A percentile compares a stretch with the other conserved stretches of the same genome.
Evolutionary conservation across 1,140 invertebrate species (phyloP).

Genomic region (Drosophila melanica): DNA sequence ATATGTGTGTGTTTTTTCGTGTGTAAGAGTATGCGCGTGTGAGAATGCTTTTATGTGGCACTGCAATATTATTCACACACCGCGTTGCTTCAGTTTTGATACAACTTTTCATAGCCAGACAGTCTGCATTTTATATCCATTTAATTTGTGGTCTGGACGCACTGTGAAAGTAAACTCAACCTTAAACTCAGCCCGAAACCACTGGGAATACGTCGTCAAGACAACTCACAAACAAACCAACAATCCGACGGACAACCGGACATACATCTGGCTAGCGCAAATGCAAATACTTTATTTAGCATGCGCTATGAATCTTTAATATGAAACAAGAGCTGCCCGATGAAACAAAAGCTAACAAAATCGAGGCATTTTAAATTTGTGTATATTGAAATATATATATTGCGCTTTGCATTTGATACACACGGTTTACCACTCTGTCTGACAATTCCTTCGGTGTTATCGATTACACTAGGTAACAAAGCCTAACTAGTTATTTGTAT

Average conservation of each 20-base stretch:
- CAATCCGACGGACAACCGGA: not conserved
- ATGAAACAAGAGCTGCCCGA: constrained; percentile 13
- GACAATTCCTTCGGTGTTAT: no score
- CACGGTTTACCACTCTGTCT: not conserved
- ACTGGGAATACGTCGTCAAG: constrained; percentile 40
- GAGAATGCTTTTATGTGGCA: constrained; percentile 35
- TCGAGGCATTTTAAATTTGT: constrained; percentile 26
- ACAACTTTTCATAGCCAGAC: constrained; percentile 3
- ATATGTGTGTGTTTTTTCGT: not conserved
- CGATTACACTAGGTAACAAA: no score
- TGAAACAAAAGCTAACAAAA: constrained; percentile 28
- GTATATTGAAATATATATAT: constrained; percentile 12
- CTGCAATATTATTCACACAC: constrained; percentile 49
- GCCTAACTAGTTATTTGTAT: no score
- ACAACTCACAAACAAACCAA: constrained; percentile 14
- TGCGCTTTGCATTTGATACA: no score
- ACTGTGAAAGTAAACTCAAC: constrained; percentile 1
- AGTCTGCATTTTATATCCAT: constrained; percentile 72
- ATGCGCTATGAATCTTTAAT: constrained; percentile 49
- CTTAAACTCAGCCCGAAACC: constrained; percentile 16
- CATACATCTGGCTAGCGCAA: not conserved
- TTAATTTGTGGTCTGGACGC: constrained; percentile 63
- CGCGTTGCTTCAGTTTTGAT: constrained; percentile 14
- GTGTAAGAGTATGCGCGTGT: constrained; percentile 16
- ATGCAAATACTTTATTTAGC: constrained; percentile 31